Conservation (phyloP, 1,140 invertebrate genomes). For the Drepana arcuata region DNA sequence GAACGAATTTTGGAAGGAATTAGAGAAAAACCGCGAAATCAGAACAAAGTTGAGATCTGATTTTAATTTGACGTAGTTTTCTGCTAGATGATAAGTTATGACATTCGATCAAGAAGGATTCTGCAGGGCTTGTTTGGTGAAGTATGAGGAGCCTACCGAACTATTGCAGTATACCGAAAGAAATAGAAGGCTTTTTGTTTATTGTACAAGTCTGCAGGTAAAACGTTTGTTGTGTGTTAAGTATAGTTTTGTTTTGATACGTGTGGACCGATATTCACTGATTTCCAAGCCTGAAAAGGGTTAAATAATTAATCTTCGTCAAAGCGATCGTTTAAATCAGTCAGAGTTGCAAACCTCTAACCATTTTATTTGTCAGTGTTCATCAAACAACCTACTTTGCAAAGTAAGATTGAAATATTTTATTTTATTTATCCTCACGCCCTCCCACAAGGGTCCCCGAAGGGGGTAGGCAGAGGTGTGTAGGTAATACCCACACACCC, state of each 20-base stretch:
- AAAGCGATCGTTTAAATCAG: neutral
- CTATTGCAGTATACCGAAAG: conserved; percentile 49
- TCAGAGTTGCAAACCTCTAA: conserved; percentile 1
- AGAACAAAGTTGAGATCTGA: too few species aligned
- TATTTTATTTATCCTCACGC: too few species aligned
- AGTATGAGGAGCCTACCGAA: conserved; percentile 34
- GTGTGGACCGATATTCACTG: too few species aligned
- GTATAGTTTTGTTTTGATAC: neutral
- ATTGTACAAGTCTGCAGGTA: conserved; percentile 54
- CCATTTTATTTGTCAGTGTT: neutral
- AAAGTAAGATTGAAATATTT: too few species aligned
- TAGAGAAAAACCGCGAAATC: too few species aligned
- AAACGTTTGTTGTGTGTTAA: neutral
- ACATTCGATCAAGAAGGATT: conserved; percentile 34
- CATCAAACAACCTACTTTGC: too few species aligned
- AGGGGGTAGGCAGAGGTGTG: too few species aligned
- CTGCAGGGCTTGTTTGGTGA: conserved; percentile 46
- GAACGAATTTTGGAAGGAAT: too few species aligned
- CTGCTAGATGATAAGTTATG: neutral
- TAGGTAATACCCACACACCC: too few species aligned
- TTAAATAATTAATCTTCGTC: neutral
- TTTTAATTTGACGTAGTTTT: neutral
- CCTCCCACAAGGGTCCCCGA: too few species aligned
- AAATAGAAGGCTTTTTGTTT: conserved; percentile 50
- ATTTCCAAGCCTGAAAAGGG: too few species aligned